A percentile compares a stretch with the other conserved stretches of the same genome.
phyloP scores from a whole-genome alignment of 2,888 invertebrate species.

The Autographa gamma region DNA sequence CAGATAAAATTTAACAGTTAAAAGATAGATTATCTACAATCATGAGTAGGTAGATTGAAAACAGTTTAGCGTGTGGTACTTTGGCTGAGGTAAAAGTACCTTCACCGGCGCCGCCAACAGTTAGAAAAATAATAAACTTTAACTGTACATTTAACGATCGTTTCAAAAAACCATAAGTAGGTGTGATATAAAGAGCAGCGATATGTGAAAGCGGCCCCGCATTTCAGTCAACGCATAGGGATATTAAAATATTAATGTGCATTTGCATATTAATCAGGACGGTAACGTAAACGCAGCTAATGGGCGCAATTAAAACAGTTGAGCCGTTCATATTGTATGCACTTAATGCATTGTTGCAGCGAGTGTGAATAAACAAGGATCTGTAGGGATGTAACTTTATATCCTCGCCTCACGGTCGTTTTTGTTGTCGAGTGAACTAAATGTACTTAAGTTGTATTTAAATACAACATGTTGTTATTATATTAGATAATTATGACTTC shows the following conservation, averaged over 20 bases:
- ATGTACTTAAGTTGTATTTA: too few species aligned
- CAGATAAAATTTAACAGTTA: too few species aligned
- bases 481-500: too few species aligned
- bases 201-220: constrained; percentile 56
- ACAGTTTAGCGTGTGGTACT: background rate
- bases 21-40: too few species aligned
- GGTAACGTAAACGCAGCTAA: constrained; percentile 77
- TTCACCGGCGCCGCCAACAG: constrained; percentile 6
- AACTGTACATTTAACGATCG: constrained; percentile 42
- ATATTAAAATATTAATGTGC: constrained; percentile 75
- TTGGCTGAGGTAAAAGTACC: background rate
- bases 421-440: background rate
- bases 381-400: constrained; percentile 32
- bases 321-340: constrained; percentile 75
- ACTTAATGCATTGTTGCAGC: constrained; percentile 70
- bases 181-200: constrained; percentile 53
- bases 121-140: constrained; percentile 29
- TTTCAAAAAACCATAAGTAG: constrained; percentile 35
- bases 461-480: background rate
- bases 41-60: background rate
- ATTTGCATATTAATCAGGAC: constrained; percentile 79
- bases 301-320: constrained; percentile 77
- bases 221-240: constrained; percentile 59
- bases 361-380: constrained; percentile 46
- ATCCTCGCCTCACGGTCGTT: background rate